Base-by-base conservation (phyloP, 2,797 vertebrate genomes). In the Sebastes hubbsi region DNA sequence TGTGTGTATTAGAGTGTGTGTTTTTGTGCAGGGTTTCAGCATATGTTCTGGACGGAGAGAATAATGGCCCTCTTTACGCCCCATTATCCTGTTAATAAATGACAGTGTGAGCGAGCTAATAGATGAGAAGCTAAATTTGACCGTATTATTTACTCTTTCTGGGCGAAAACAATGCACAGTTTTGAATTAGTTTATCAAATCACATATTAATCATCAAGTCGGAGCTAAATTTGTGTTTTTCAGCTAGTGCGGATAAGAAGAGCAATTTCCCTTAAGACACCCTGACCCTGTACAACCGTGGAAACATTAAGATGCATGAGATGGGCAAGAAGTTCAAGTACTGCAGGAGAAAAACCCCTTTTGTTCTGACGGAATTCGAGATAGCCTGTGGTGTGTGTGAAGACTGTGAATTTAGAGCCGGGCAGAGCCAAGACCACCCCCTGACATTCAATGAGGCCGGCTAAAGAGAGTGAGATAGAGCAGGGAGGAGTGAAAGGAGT, bases 71-170 rank as follows among this genome's bases (percentile, higher is more conserved):
- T 92, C 90, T 94, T 94, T 94, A 95, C 83, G 92, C 91, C 90
- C 93, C 95, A 96, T 96, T 96, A 95, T 96, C 95, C 94, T 89
- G 93, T 93, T 95, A 94, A 94, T 92, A 94, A 95, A 96, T 95
- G 94, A 93, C 92, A 91, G 83, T 75, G 88, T 85, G 93, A 86
- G 89, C 24, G n/a, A 87, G 92, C 90, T 94, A 94, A 92, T 92
- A 91, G 86, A 94, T 89, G 90, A 92, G 92, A 86, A 80, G 82
- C 85, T 88, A 88, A 92, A 92, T 92, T 86, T 93, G 90, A 91
- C 84, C 88, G 46, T 82, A 94, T 93, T 93, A 94, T 95, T 95
- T 92, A 91, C 89, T 87, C 84, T 82, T 90, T 90, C 78, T 72
- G 77, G 63, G 64, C 74, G 81, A 80, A 90, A 92, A 93, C 92